A percentile compares a stretch with the other conserved stretches of the same genome.
phyloP scores from a whole-genome alignment of 2,797 vertebrate genomes.

The Danionella dracula region DNA sequence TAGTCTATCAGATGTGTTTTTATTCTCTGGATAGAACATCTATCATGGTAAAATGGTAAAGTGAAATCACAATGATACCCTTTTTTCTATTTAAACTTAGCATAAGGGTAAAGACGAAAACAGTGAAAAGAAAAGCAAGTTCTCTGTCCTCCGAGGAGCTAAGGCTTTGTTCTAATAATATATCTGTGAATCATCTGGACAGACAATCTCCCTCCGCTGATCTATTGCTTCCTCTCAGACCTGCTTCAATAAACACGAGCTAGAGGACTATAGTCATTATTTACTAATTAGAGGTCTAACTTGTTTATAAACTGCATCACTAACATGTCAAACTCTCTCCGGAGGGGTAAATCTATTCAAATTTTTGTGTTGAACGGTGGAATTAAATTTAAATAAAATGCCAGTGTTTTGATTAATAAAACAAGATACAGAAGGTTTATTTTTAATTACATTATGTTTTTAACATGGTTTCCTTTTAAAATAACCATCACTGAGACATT shows the following conservation, averaged over 20 bases:
- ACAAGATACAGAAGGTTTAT: too few relatives aligned
- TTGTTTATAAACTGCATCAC: constrained; percentile 19
- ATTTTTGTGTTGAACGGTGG: too few relatives aligned
- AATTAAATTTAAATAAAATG: too few relatives aligned
- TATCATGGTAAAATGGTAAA: constrained; percentile 37
- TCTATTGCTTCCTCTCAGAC: constrained; percentile 42
- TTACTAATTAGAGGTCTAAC: constrained; percentile 18
- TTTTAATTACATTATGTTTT: too few relatives aligned
- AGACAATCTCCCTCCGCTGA: constrained; percentile 39
- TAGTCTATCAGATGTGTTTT: constrained; percentile 40
- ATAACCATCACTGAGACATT: neutral
- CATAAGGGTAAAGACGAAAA: constrained; percentile 22
- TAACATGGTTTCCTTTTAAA: neutral
- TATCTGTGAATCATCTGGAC: constrained; percentile 41
- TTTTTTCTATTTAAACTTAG: constrained; percentile 25
- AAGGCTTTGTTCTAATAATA: constrained; percentile 31
- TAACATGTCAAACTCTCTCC: constrained; percentile 19
- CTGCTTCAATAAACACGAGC: constrained; percentile 28
- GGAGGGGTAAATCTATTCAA: too few relatives aligned
- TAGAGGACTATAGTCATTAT: constrained; percentile 22
- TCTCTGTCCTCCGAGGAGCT: constrained; percentile 37
- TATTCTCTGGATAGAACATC: constrained; percentile 34
- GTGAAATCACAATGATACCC: constrained; percentile 35
- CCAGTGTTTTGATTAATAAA: too few relatives aligned
- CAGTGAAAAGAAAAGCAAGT: constrained; percentile 31